These are phyloP conservation scores for Trimorus sp. DNA, from an alignment of 2,888 invertebrate species.

Conservation along the genomic window DNA sequence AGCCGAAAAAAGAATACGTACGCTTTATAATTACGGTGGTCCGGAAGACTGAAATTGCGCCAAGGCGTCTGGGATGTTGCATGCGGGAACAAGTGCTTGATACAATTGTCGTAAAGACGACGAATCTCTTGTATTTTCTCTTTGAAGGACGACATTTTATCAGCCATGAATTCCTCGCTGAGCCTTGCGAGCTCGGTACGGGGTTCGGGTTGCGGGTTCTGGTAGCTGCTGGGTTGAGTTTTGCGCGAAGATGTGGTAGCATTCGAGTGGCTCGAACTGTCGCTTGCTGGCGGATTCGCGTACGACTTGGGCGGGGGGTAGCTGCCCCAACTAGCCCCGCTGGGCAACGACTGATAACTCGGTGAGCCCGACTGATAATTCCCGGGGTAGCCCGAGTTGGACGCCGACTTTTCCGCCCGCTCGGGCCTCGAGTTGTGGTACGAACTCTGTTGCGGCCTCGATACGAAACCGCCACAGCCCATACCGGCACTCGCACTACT, in stretches of 20 bases:
- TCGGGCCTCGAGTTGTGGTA: conserved; percentile 36
- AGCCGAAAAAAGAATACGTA: conserved; percentile 24
- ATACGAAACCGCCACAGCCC: background rate
- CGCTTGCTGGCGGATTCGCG: conserved; percentile 1
- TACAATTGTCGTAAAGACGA: conserved; percentile 7
- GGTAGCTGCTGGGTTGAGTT: too few species aligned
- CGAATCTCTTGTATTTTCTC: conserved; percentile 24
- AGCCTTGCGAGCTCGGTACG: conserved; percentile 22
- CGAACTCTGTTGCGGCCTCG: conserved; percentile 24
- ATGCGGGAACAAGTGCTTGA: conserved; percentile 29
- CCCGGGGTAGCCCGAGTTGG: conserved; percentile 1
- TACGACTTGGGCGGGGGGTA: conserved; percentile 37
- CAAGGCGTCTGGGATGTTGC: conserved; percentile 25
- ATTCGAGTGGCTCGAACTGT: background rate
- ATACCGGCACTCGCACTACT: conserved; percentile 20
- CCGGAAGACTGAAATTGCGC: conserved; percentile 31
- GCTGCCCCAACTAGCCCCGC: conserved; percentile 34
- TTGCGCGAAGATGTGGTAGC: too few species aligned
- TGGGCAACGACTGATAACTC: conserved; percentile 14
- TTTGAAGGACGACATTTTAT: conserved; percentile 10
- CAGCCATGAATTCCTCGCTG: conserved; percentile 27
- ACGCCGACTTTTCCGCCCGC: background rate
- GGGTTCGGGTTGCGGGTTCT: too few species aligned
- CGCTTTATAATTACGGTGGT: conserved; percentile 45
- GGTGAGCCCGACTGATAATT: conserved; percentile 15